These are phyloP conservation scores for Reticulitermes lucifugus DNA, from an alignment of 2,888 invertebrate species.

Conservation along the genomic window DNA sequence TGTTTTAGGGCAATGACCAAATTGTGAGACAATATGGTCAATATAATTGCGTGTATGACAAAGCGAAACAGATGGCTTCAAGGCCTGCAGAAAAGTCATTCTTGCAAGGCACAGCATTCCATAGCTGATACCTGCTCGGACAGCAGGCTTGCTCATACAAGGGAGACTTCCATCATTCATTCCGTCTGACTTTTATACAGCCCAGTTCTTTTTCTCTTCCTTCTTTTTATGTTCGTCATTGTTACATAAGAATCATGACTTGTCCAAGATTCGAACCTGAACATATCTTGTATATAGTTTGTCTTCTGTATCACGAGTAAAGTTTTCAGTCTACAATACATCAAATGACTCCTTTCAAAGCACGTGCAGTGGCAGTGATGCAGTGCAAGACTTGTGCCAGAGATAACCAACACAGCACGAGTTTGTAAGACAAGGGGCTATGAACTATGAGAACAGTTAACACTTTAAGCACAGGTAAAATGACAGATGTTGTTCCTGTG, in stretches of 20 bases:
- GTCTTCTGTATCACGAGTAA: not conserved
- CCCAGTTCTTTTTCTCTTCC: not conserved
- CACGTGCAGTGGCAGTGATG: not conserved
- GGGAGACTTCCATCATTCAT: constrained; percentile 35
- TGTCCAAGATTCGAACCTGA: constrained; percentile 6
- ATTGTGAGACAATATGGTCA: not conserved
- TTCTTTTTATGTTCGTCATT: not conserved
- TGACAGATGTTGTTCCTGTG: too few species aligned
- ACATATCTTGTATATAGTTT: constrained; percentile 7
- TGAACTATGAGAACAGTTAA: too few species aligned
- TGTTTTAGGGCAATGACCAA: too few species aligned
- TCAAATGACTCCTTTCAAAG: not conserved
- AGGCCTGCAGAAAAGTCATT: not conserved
- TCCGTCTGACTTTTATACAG: constrained; percentile 21
- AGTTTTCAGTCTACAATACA: not conserved
- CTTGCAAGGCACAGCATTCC: not conserved
- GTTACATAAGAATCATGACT: constrained; percentile 27
- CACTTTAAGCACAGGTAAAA: too few species aligned
- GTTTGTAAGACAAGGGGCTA: too few species aligned
- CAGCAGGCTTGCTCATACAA: not conserved
- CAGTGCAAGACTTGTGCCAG: too few species aligned
- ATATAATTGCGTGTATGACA: not conserved
- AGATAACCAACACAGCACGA: too few species aligned
- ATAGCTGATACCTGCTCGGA: not conserved
- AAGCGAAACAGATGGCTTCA: constrained; percentile 4